These are phyloP conservation scores for Ptilodon capucinus DNA, from an alignment of 2,888 invertebrate species.

Conservation along the genomic window DNA sequence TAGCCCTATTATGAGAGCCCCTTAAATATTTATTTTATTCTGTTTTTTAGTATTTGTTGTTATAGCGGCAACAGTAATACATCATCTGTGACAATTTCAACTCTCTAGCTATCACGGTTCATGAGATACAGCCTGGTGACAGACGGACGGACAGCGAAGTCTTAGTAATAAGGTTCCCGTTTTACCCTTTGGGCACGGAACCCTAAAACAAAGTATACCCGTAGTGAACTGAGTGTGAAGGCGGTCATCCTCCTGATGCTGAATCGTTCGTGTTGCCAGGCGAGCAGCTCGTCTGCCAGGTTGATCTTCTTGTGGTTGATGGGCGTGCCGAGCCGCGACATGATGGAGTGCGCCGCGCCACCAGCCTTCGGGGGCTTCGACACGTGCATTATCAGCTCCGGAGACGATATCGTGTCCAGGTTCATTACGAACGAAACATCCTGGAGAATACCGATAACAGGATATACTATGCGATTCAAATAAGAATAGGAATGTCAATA, in stretches of 20 bases:
- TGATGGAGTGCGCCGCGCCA: constrained; percentile 87
- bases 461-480: neutral
- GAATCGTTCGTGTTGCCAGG: constrained; percentile 99
- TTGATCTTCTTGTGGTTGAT: constrained; percentile 98
- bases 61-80: too few relatives aligned
- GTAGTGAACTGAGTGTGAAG: constrained; percentile 93
- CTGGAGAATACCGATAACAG: constrained; percentile 55
- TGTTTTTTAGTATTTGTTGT: too few relatives aligned
- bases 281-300: constrained; percentile 93
- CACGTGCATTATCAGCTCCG: constrained; percentile 93
- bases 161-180: too few relatives aligned
- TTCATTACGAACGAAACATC: constrained; percentile 96
- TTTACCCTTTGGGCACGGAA: too few relatives aligned
- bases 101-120: too few relatives aligned
- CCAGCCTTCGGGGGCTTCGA: constrained; percentile 97
- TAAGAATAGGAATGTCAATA: too few relatives aligned
- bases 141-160: too few relatives aligned
- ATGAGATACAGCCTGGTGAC: too few relatives aligned
- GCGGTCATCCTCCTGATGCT: constrained; percentile 96
- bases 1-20: too few relatives aligned
- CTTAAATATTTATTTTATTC: too few relatives aligned
- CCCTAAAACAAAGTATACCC: constrained; percentile 61
- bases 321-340: constrained; percentile 80
- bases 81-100: too few relatives aligned
- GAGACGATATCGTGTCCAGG: constrained; percentile 89